Percentiles rank a stretch among this genome's conserved stretches.
Evolutionary conservation across 2,113 vertebrate species (phyloP).

Genomic region (Tetrax tetrax): DNA sequence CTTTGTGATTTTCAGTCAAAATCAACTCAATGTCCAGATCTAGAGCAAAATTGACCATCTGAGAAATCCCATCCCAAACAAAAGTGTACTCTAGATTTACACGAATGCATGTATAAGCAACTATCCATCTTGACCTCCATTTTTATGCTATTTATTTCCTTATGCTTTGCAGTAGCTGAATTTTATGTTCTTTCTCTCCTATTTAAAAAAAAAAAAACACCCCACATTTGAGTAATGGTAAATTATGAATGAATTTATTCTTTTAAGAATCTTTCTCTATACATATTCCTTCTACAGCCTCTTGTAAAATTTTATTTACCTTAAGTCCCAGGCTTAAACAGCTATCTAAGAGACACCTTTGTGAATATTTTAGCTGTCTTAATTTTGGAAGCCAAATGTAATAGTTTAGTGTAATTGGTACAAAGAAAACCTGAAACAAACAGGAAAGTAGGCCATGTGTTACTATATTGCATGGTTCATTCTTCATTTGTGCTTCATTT

Average conservation of each 20-base stretch:
- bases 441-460: not conserved
- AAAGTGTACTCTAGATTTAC: not conserved
- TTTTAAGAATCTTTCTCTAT: not conserved
- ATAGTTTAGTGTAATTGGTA: not conserved
- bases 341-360: not conserved
- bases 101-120: not conserved
- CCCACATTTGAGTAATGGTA: not conserved
- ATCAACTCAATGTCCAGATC: not conserved
- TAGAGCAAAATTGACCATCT: not conserved
- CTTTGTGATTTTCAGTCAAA: not conserved
- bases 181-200: not conserved
- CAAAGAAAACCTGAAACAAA: not conserved
- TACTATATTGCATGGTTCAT: not conserved
- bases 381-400: not conserved
- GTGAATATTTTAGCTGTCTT: not conserved
- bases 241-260: not conserved
- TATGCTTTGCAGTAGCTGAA: not conserved
- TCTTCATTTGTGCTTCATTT: not conserved
- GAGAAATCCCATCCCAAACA: not conserved
- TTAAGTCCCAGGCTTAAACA: not conserved
- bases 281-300: not conserved
- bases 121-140: not conserved
- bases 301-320: not conserved
- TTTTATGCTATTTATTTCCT: not conserved
- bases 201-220: not conserved